phyloP scores from a whole-genome alignment of 2,113 vertebrate species.

The Muscicapa adusta region DNA sequence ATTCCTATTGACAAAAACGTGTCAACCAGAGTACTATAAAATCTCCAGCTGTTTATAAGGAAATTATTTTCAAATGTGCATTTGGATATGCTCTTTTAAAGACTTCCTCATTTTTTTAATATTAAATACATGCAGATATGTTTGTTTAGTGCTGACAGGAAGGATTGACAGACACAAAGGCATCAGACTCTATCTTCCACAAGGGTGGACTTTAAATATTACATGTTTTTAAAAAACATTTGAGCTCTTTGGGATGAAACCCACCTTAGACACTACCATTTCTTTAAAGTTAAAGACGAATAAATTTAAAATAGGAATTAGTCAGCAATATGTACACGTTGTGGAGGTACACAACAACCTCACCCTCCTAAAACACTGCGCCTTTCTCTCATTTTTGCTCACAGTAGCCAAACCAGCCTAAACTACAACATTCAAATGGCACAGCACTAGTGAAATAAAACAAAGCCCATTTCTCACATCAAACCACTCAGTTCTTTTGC shows the following conservation, averaged over 20 bases:
- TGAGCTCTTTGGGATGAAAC: background rate
- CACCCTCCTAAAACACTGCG: background rate
- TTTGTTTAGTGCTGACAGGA: background rate
- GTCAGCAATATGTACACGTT: background rate
- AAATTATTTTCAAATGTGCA: background rate
- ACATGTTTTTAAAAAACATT: background rate
- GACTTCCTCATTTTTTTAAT: background rate
- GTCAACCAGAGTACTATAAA: conserved; percentile 6
- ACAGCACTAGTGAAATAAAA: conserved; percentile 51
- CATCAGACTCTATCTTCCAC: background rate
- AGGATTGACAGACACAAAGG: background rate
- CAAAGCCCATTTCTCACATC: conserved; percentile 52
- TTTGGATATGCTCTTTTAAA: conserved; percentile 2
- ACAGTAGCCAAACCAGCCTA: conserved; percentile 46
- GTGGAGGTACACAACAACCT: background rate
- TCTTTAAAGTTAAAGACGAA: background rate
- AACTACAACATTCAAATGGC: conserved; percentile 43
- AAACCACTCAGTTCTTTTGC: conserved; percentile 22
- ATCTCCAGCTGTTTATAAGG: conserved; percentile 7
- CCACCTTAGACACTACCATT: background rate
- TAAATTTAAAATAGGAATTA: background rate
- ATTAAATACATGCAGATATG: background rate
- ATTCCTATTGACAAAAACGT: background rate
- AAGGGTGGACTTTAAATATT: background rate
- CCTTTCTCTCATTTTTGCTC: conserved; percentile 11